A percentile compares a stretch with the other conserved stretches of the same genome.
These are phyloP conservation scores for Entomobrya multifasciata DNA, from an alignment of 2,888 invertebrate species.

Conservation along the genomic window DNA sequence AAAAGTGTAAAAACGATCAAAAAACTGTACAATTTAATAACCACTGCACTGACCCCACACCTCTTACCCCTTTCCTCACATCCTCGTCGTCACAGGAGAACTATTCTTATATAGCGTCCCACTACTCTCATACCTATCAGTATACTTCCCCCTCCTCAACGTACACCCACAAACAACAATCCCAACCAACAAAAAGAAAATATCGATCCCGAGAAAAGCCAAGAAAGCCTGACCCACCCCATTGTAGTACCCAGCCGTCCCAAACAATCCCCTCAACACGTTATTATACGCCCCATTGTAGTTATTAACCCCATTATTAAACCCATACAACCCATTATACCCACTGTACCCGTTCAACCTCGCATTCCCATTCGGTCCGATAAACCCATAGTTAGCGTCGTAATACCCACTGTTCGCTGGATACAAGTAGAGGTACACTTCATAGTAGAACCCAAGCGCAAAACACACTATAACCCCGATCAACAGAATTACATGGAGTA, in stretches of 20 bases:
- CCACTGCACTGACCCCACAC: too few species aligned
- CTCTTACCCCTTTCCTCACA: too few species aligned
- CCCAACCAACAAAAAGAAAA: slow-evolving; percentile 70
- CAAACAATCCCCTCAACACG: slow-evolving; percentile 54
- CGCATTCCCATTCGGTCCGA: slow-evolving; percentile 70
- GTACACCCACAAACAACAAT: slow-evolving; percentile 69
- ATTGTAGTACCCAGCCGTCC: slow-evolving; percentile 73
- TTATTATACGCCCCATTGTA: slow-evolving; percentile 55
- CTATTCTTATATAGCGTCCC: slow-evolving; percentile 63
- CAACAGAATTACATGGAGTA: slow-evolving; percentile 68
- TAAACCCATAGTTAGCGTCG: slow-evolving; percentile 69
- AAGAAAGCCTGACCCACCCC: slow-evolving; percentile 75
- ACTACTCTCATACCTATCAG: slow-evolving; percentile 57
- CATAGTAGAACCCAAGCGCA: slow-evolving; percentile 74
- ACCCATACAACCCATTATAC: slow-evolving; percentile 51
- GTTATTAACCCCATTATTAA: slow-evolving; percentile 46
- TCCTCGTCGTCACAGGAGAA: slow-evolving; percentile 59
- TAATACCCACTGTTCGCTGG: slow-evolving; percentile 65
- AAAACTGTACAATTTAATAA: not conserved
- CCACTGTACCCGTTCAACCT: slow-evolving; percentile 64
- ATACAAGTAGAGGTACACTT: slow-evolving; percentile 73
- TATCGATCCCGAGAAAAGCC: slow-evolving; percentile 74
- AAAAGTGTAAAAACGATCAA: not conserved
- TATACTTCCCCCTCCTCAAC: slow-evolving; percentile 52
- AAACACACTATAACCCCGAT: slow-evolving; percentile 73